Evolutionary conservation across 1,140 invertebrate species (phyloP).

Genomic region (Eumeta japonica): DNA sequence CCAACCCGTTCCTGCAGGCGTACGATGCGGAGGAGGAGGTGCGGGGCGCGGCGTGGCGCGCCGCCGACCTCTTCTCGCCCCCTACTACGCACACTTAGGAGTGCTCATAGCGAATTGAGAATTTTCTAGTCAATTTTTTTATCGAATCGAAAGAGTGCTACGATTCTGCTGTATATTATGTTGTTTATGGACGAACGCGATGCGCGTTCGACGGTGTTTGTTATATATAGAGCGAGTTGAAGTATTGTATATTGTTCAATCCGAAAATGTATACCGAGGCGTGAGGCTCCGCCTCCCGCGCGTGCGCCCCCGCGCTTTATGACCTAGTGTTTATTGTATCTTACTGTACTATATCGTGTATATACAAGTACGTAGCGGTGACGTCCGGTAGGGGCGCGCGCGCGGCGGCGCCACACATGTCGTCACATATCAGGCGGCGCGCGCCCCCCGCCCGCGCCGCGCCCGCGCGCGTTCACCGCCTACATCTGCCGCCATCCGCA

Average conservation of each 20-base stretch:
- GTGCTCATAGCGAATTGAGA: conserved; percentile 48
- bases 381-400: conserved; percentile 33
- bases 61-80: conserved; percentile 46
- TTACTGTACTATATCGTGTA: conserved; percentile 55
- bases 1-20: conserved; percentile 62
- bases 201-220: conserved; percentile 48
- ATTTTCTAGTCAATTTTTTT: conserved; percentile 57
- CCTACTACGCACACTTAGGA: conserved; percentile 49
- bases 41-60: conserved; percentile 37
- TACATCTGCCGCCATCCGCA: background rate
- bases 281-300: conserved; percentile 30
- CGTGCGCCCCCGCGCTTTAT: conserved; percentile 34
- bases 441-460: too few relatives aligned
- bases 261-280: conserved; percentile 49
- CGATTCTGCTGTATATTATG: conserved; percentile 53
- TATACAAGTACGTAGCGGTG: conserved; percentile 43
- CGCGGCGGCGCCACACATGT: conserved; percentile 47
- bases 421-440: conserved; percentile 53
- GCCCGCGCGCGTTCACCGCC: conserved; percentile 26
- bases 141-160: conserved; percentile 50
- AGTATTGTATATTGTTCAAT: conserved; percentile 53
- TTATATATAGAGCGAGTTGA: conserved; percentile 54
- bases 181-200: conserved; percentile 41
- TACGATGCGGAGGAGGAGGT: conserved; percentile 54
- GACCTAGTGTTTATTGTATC: conserved; percentile 42